A percentile compares a stretch with the other conserved stretches of the same genome.
Evolutionary conservation across 2,797 vertebrate genomes (phyloP).

Genomic region (Aselliscus stoliczkanus): DNA sequence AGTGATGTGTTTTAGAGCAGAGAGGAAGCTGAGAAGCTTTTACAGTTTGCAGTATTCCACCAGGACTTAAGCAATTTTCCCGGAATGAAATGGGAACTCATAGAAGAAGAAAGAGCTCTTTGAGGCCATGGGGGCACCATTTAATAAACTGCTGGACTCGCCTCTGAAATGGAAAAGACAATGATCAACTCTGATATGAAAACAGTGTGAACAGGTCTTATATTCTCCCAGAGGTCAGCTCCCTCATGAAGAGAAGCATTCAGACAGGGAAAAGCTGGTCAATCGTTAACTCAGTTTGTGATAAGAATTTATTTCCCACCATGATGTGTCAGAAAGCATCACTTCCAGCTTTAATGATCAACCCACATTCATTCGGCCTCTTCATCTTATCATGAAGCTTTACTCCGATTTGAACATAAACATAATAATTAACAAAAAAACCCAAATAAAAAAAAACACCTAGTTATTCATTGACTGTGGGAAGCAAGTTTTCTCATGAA

Average conservation of each 20-base stretch:
- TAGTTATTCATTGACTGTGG: slow-evolving; percentile 34
- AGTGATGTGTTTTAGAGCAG: background rate
- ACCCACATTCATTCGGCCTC: background rate
- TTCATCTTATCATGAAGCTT: slow-evolving; percentile 38
- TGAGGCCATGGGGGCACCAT: background rate
- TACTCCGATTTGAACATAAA: background rate
- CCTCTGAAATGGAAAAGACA: background rate
- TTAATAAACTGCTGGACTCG: background rate
- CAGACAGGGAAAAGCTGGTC: background rate
- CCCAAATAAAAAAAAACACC: slow-evolving; percentile 37
- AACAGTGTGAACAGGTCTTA: background rate
- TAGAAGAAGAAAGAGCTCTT: background rate
- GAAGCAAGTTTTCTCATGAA: background rate
- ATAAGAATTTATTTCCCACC: slow-evolving; percentile 36
- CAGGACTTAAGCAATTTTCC: background rate
- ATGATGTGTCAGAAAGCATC: slow-evolving; percentile 28
- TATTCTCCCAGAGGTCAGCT: background rate
- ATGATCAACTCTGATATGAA: background rate
- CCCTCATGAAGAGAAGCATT: background rate
- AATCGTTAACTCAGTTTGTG: slow-evolving; percentile 29
- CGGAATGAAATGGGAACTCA: background rate
- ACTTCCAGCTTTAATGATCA: slow-evolving; percentile 39
- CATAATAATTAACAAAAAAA: slow-evolving; percentile 57
- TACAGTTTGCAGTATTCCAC: background rate
- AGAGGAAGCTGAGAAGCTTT: background rate